A percentile compares a stretch with the other conserved stretches of the same genome.
These are phyloP conservation scores for Sarcoramphus papa DNA, from an alignment of 2,797 vertebrate genomes.

Conservation along the genomic window DNA sequence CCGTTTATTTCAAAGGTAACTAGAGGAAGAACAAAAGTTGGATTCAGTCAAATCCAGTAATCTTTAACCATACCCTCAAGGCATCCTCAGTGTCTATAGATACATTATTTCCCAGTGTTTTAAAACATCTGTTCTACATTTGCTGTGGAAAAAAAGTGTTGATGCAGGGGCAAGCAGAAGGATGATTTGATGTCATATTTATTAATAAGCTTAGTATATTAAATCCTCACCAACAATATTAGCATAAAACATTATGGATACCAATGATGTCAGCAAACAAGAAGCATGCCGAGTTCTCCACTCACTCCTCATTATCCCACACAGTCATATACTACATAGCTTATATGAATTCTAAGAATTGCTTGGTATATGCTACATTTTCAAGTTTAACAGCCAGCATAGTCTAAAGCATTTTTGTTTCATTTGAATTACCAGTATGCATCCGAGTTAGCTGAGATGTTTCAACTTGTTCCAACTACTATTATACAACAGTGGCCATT, in stretches of 20 bases:
- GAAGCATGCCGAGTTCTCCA: neutral
- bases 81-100: neutral
- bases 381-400: neutral
- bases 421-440: neutral
- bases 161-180: neutral
- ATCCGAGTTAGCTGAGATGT: neutral
- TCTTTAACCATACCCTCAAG: neutral
- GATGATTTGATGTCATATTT: neutral
- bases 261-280: neutral
- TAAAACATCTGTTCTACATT: neutral
- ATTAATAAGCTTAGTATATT: neutral
- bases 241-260: neutral
- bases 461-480: neutral
- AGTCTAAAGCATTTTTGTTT: neutral
- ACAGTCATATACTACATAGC: neutral
- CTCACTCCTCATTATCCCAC: neutral
- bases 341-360: neutral
- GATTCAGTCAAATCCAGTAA: neutral
- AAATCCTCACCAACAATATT: neutral
- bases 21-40: neutral
- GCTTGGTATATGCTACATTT: neutral
- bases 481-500: neutral
- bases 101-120: neutral
- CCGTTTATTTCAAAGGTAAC: neutral
- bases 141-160: neutral